Percentiles rank a stretch among this genome's conserved stretches.
Evolutionary conservation across 2,797 vertebrate genomes (phyloP).

Genomic region (Phoxinus dragarum): DNA sequence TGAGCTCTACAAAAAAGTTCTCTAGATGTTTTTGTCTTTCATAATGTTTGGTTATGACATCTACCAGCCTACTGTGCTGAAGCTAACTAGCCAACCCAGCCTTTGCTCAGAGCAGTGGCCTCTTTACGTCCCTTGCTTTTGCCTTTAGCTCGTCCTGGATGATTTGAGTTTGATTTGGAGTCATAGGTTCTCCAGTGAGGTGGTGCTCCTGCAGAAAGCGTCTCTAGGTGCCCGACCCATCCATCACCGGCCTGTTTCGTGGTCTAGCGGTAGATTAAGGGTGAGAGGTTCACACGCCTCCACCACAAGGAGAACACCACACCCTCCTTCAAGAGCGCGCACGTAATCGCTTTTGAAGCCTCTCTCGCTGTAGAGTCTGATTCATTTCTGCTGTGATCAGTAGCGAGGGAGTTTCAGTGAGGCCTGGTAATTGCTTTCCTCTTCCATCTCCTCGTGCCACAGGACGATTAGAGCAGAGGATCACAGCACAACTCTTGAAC

Average conservation of each 20-base stretch:
- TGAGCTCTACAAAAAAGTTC: too few species aligned
- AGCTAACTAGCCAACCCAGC: neutral
- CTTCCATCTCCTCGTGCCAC: slow-evolving; percentile 27
- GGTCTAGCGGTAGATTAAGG: slow-evolving; percentile 54
- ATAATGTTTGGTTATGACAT: neutral
- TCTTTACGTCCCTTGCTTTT: neutral
- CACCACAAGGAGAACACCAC: slow-evolving; percentile 21
- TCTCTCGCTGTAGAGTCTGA: slow-evolving; percentile 45
- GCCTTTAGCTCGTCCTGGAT: slow-evolving; percentile 21
- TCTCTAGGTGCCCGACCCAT: slow-evolving; percentile 45
- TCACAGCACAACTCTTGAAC: slow-evolving; percentile 28
- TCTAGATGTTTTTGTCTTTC: too few species aligned
- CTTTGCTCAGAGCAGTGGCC: neutral
- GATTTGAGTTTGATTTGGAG: slow-evolving; percentile 45
- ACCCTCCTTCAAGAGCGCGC: neutral
- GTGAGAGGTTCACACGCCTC: slow-evolving; percentile 42
- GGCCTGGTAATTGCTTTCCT: slow-evolving; percentile 57
- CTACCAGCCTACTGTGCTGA: neutral
- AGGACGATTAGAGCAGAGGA: slow-evolving; percentile 35
- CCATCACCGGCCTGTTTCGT: slow-evolving; percentile 51
- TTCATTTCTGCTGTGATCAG: slow-evolving; percentile 58
- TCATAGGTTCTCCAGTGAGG: slow-evolving; percentile 1
- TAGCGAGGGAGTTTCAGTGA: slow-evolving; percentile 51
- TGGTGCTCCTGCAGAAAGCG: slow-evolving; percentile 43
- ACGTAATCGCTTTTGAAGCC: slow-evolving; percentile 54